Conservation (phyloP, 2,113 vertebrate species). For the Peromyscus californicus region DNA sequence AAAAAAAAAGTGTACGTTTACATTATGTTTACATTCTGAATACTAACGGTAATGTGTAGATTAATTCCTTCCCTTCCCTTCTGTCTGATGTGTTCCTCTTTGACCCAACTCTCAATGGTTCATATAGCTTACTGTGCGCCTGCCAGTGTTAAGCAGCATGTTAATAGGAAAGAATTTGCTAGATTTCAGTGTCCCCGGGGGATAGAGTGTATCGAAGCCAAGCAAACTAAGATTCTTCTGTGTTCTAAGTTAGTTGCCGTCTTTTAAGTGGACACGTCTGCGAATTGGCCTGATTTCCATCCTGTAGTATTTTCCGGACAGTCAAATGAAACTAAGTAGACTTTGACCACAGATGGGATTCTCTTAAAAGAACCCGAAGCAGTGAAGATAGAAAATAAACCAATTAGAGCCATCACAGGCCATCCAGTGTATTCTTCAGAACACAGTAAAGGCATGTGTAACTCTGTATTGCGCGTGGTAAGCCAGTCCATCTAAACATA, state of each 20-base stretch:
- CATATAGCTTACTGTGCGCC: not conserved
- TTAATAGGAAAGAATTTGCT: not conserved
- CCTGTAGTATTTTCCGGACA: not conserved
- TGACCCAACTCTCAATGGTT: not conserved
- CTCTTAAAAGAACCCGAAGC: not conserved
- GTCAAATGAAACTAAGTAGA: not conserved
- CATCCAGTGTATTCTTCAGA: not conserved
- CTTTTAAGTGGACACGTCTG: not conserved
- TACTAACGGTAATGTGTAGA: fast-evolving
- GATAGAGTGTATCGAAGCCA: not conserved
- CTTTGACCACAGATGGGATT: not conserved
- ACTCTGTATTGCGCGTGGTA: no score
- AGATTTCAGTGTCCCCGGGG: not conserved
- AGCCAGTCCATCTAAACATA: not conserved
- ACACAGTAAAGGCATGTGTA: not conserved
- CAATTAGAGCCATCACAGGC: not conserved
- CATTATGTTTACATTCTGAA: not conserved
- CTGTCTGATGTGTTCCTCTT: not conserved
- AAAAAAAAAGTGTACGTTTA: no score
- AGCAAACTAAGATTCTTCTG: not conserved
- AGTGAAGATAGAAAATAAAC: not conserved
- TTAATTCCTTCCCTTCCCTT: not conserved
- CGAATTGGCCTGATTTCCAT: not conserved
- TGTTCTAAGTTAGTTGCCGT: not conserved
- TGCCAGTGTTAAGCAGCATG: not conserved